Conservation (phyloP, 23 tunicate species). For the Phallusia fumigata region DNA sequence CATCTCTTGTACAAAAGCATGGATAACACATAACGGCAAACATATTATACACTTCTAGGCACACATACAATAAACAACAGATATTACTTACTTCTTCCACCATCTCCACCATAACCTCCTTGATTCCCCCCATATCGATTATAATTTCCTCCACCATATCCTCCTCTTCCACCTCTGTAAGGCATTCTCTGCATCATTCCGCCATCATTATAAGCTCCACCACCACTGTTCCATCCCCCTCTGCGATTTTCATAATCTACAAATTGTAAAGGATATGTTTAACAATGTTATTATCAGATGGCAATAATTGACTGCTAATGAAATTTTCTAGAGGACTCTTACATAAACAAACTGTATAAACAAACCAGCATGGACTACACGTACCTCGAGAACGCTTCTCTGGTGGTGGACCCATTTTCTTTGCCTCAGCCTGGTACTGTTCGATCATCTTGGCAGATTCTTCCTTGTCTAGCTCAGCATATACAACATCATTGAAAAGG, state of each 20-base stretch:
- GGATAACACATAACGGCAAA: too few species aligned
- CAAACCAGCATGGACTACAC: background rate
- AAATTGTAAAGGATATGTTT: background rate
- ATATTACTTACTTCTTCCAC: background rate
- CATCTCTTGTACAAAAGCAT: too few species aligned
- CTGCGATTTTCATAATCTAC: constrained; percentile 15
- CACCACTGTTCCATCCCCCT: constrained; percentile 60
- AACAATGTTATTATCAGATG: too few species aligned
- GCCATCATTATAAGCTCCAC: constrained; percentile 14
- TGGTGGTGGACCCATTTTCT: constrained; percentile 78
- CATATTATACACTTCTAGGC: too few species aligned
- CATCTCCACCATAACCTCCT: background rate
- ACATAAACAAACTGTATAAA: too few species aligned
- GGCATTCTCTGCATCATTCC: constrained; percentile 10
- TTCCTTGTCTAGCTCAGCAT: constrained; percentile 55
- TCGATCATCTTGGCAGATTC: constrained; percentile 78
- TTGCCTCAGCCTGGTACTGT: constrained; percentile 76
- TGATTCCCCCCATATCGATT: background rate
- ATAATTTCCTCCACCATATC: constrained; percentile 1
- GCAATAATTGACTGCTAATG: too few species aligned
- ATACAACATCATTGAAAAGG: constrained; percentile 71
- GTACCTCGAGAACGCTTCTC: constrained; percentile 67
- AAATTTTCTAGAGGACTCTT: too few species aligned
- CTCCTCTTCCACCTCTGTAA: constrained; percentile 5
- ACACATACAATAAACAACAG: background rate